Percentiles rank a stretch among this genome's conserved stretches.
These are phyloP conservation scores for Bagarius yarrelli DNA, from an alignment of 2,113 vertebrate species.

Conservation along the genomic window DNA sequence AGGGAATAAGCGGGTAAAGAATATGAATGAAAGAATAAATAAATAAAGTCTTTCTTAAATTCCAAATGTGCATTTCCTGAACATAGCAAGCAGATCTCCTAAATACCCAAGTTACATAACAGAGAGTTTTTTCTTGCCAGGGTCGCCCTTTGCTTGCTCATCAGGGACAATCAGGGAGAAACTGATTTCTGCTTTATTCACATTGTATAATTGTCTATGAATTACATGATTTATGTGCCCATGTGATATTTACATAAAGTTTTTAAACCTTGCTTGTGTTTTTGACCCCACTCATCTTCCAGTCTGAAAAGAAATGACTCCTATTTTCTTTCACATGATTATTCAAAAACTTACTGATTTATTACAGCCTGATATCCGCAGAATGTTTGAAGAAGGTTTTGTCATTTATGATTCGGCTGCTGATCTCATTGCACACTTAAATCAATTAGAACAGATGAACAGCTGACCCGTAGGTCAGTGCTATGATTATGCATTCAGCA, in stretches of 20 bases:
- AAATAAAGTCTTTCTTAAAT: not conserved
- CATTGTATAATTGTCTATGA: too few species aligned
- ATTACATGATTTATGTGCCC: not conserved
- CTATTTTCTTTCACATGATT: not conserved
- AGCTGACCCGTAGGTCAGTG: conserved; percentile 10
- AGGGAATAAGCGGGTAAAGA: too few species aligned
- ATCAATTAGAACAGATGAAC: conserved; percentile 5
- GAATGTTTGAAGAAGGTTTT: conserved; percentile 19
- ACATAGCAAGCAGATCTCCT: too few species aligned
- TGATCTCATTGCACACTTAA: conserved; percentile 18
- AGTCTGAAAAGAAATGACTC: not conserved
- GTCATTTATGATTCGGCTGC: not conserved
- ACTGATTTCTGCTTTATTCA: too few species aligned
- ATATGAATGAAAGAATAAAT: too few species aligned
- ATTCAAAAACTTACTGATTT: not conserved
- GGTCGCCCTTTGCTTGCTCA: too few species aligned
- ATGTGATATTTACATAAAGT: not conserved
- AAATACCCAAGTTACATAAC: too few species aligned
- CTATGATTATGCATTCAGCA: not conserved
- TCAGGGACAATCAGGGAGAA: too few species aligned
- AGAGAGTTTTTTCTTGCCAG: too few species aligned
- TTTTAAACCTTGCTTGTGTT: not conserved
- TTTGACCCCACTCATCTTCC: not conserved
- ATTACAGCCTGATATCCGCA: not conserved
- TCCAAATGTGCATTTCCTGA: not conserved